Conservation (phyloP, 2,888 invertebrate genomes). For the Glyphotaelius pellucidus region DNA sequence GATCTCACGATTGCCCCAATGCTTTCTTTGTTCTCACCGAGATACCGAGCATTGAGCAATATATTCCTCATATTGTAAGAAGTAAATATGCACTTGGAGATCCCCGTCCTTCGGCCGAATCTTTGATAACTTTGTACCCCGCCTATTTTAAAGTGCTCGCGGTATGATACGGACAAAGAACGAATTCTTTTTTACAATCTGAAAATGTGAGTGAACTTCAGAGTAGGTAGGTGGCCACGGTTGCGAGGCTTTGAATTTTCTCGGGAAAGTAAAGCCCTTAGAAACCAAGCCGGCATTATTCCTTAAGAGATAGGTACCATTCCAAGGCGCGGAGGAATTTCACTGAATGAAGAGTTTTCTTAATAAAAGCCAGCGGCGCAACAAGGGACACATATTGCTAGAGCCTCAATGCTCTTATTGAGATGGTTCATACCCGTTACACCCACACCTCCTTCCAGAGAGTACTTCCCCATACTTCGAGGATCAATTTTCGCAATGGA, state of each 20-base stretch:
- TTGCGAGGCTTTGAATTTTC: background rate
- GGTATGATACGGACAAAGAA: background rate
- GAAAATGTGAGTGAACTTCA: background rate
- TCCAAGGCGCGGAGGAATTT: constrained; percentile 23
- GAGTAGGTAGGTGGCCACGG: background rate
- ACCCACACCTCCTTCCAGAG: background rate
- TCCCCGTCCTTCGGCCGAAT: too few species aligned
- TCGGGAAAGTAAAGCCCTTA: background rate
- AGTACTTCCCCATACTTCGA: background rate
- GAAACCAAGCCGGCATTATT: constrained; percentile 31
- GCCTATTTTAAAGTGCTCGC: background rate
- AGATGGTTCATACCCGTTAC: background rate
- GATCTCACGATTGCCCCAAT: too few species aligned
- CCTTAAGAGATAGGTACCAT: constrained; percentile 9
- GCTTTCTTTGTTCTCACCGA: too few species aligned
- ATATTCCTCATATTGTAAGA: too few species aligned
- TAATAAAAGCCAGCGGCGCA: constrained; percentile 33
- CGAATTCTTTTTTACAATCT: constrained; percentile 26
- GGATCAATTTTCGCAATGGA: background rate
- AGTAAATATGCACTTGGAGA: too few species aligned
- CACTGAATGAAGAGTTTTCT: constrained; percentile 37
- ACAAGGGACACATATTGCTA: constrained; percentile 11
- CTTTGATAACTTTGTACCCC: background rate
- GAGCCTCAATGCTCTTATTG: background rate
- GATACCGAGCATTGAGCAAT: too few species aligned